These are phyloP conservation scores for Drosophila subquinaria DNA, from an alignment of 2,888 invertebrate genomes.

Conservation along the genomic window DNA sequence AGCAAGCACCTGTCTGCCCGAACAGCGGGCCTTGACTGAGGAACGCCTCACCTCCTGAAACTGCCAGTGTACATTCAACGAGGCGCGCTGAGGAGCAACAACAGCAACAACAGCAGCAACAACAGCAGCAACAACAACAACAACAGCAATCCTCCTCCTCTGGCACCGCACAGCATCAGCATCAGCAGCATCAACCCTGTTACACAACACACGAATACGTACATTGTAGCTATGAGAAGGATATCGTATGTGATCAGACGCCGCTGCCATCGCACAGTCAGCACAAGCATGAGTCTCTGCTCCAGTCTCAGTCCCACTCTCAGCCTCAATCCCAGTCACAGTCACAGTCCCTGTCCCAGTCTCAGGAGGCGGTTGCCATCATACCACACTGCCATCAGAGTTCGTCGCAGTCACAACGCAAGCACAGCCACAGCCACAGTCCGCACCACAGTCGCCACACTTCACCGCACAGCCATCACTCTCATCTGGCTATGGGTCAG, in stretches of 20 bases:
- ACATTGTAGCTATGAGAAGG: slow-evolving; percentile 85
- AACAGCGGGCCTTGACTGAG: slow-evolving; percentile 87
- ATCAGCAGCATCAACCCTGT: slow-evolving; percentile 60
- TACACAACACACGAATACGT: slow-evolving; percentile 80
- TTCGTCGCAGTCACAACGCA: slow-evolving; percentile 54
- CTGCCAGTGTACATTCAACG: slow-evolving; percentile 78
- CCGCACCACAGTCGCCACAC: slow-evolving; percentile 79
- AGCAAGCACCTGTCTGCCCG: slow-evolving; percentile 86
- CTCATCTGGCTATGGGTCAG: slow-evolving; percentile 48
- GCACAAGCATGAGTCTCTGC: slow-evolving; percentile 58
- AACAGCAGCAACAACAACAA: slow-evolving; percentile 34
- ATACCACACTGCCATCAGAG: slow-evolving; percentile 69
- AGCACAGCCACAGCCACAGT: slow-evolving; percentile 76
- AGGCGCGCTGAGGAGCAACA: slow-evolving; percentile 73
- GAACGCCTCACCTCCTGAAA: slow-evolving; percentile 90
- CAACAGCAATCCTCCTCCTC: slow-evolving; percentile 33
- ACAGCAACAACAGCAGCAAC: slow-evolving; percentile 31
- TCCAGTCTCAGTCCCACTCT: slow-evolving; percentile 11
- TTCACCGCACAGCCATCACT: slow-evolving; percentile 81
- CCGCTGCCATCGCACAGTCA: slow-evolving; percentile 69
- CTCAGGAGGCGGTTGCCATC: slow-evolving; percentile 50
- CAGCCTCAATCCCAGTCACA: slow-evolving; percentile 19
- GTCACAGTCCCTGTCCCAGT: slow-evolving; percentile 31
- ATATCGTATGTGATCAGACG: slow-evolving; percentile 85
- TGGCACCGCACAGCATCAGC: slow-evolving; percentile 55